Conservation (phyloP, 2,888 invertebrate genomes). For the Anthophora plumipes region DNA sequence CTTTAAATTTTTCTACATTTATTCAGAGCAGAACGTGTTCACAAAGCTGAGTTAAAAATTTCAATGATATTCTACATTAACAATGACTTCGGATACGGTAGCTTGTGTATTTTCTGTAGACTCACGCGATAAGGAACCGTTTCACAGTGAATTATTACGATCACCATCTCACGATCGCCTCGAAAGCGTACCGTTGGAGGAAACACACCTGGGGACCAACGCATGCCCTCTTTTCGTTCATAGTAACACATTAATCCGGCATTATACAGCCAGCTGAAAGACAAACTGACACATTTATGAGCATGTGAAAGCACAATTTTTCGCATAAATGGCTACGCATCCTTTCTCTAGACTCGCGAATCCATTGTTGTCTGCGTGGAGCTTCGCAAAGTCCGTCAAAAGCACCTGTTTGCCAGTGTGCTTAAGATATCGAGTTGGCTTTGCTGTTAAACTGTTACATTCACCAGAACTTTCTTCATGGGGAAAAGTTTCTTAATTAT, state of each 20-base stretch:
- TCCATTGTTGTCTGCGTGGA: neutral
- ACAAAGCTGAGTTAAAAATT: neutral
- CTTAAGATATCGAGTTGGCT: neutral
- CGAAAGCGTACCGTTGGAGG: slow-evolving; percentile 31
- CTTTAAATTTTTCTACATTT: too few relatives aligned
- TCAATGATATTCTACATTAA: neutral
- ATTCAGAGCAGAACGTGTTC: neutral
- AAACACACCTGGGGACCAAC: slow-evolving; percentile 60
- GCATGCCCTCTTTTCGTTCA: slow-evolving; percentile 33
- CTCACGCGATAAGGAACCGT: slow-evolving; percentile 13
- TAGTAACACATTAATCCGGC: slow-evolving; percentile 66
- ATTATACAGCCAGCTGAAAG: slow-evolving; percentile 65
- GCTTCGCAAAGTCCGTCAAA: neutral
- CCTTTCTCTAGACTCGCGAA: slow-evolving; percentile 37
- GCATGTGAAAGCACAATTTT: slow-evolving; percentile 65
- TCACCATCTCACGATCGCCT: slow-evolving; percentile 17
- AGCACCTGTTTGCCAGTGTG: neutral
- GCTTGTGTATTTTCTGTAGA: neutral
- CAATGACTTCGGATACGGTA: neutral
- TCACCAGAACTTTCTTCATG: too few relatives aligned
- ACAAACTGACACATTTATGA: slow-evolving; percentile 68
- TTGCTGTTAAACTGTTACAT: neutral
- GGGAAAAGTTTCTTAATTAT: too few relatives aligned
- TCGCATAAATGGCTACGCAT: slow-evolving; percentile 58
- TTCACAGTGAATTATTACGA: slow-evolving; percentile 30